Evolutionary conservation across 2,797 vertebrate genomes (phyloP).

Genomic region (Sus cebifrons): DNA sequence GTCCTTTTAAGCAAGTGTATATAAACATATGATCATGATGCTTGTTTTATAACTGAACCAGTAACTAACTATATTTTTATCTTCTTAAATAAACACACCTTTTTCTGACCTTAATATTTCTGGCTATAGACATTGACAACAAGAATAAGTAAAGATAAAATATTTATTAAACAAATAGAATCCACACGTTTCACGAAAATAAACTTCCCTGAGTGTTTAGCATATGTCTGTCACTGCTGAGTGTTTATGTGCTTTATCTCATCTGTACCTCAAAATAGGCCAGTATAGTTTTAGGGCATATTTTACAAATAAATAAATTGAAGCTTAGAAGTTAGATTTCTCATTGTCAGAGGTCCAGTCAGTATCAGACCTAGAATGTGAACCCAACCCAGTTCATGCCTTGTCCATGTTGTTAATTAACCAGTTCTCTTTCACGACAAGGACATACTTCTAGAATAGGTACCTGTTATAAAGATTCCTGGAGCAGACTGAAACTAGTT

Average conservation of each 20-base stretch:
- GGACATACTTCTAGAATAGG: not conserved
- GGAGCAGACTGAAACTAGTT: not conserved
- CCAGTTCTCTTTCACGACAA: not conserved
- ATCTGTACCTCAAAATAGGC: not conserved
- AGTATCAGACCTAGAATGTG: not conserved
- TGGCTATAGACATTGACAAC: not conserved
- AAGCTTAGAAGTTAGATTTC: not conserved
- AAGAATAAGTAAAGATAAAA: slow-evolving; percentile 18
- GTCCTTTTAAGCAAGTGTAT: not conserved
- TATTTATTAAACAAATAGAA: not conserved
- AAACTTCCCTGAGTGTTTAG: not conserved
- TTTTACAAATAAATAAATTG: not conserved
- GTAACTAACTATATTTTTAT: not conserved
- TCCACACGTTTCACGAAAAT: not conserved
- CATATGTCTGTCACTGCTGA: not conserved
- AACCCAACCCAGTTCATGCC: not conserved
- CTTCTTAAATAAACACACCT: slow-evolving; percentile 14
- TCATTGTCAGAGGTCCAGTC: not conserved
- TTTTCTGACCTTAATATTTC: not conserved
- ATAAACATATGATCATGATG: not conserved
- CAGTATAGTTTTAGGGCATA: not conserved
- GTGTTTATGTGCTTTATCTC: not conserved
- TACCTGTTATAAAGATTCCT: not conserved
- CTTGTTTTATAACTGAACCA: slow-evolving; percentile 13
- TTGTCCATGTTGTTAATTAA: not conserved